Evolutionary conservation across 2,888 invertebrate genomes (phyloP).

Genomic region (Mantis religiosa): DNA sequence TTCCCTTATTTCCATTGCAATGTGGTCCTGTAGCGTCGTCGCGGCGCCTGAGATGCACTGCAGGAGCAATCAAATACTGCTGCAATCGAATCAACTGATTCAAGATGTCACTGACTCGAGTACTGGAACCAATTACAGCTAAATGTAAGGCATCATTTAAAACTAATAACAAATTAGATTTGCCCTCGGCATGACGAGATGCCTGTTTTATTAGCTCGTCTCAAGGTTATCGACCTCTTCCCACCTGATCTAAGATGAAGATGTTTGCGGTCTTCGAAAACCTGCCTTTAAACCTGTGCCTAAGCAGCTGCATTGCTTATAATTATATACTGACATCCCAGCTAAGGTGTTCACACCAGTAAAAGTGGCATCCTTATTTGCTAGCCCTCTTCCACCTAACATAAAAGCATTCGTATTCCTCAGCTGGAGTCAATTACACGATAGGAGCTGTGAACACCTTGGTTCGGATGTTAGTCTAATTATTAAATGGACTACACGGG

Average conservation of each 20-base stretch:
- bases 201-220: not conserved
- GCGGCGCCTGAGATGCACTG: too few species aligned
- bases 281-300: too few species aligned
- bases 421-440: too few species aligned
- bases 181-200: not conserved
- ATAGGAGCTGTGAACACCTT: too few species aligned
- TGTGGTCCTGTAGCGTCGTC: not conserved
- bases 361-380: too few species aligned
- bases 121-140: conserved; percentile 27
- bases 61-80: not conserved
- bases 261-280: not conserved
- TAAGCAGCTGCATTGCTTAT: too few species aligned
- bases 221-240: not conserved
- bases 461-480: too few species aligned
- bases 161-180: conserved; percentile 29
- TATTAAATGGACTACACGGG: too few species aligned
- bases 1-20: not conserved
- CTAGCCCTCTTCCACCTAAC: too few species aligned
- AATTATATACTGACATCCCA: too few species aligned
- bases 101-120: conserved; percentile 14
- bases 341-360: too few species aligned
- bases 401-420: too few species aligned
- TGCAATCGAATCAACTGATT: not conserved
- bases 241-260: not conserved
- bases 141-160: conserved; percentile 23